These are phyloP conservation scores for Callyntrura guangdongensis DNA, from an alignment of 2,888 invertebrate genomes.

Conservation along the genomic window DNA sequence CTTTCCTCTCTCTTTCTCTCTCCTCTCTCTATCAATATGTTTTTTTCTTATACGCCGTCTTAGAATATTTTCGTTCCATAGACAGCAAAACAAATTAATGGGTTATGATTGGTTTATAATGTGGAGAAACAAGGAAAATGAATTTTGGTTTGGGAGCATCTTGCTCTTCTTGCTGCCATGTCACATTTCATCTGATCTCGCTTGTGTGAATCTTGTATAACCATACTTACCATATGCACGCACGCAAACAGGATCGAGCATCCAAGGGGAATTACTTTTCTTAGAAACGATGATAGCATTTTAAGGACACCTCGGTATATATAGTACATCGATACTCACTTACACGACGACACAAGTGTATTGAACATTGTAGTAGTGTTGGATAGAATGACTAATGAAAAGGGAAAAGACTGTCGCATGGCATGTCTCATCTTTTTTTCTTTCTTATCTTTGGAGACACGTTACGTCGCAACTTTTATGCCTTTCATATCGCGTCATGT, in stretches of 20 bases:
- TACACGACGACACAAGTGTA: background rate
- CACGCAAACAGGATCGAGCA: constrained; percentile 1
- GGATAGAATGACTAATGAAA: constrained; percentile 42
- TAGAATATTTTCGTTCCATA: background rate
- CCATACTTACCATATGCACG: background rate
- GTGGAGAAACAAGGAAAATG: constrained; percentile 74
- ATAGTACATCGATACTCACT: background rate
- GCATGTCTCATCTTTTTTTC: constrained; percentile 49
- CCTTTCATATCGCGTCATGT: constrained; percentile 5
- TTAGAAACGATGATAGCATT: constrained; percentile 26
- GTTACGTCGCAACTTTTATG: constrained; percentile 43
- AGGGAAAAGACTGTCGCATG: constrained; percentile 35
- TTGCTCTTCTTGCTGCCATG: constrained; percentile 1
- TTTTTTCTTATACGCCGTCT: background rate
- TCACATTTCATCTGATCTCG: constrained; percentile 18
- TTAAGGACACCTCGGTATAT: background rate
- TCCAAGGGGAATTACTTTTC: constrained; percentile 11
- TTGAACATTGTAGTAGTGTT: background rate
- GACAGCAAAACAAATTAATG: constrained; percentile 52
- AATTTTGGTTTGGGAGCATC: constrained; percentile 62
- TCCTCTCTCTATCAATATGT: background rate
- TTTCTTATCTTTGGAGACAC: constrained; percentile 30
- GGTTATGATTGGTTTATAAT: constrained; percentile 72
- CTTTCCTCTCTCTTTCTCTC: no score
- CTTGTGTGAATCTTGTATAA: background rate